A percentile compares a stretch with the other conserved stretches of the same genome.
phyloP scores from a whole-genome alignment of 64 coral and sea anemone genomes.

The Montipora capricornis region DNA sequence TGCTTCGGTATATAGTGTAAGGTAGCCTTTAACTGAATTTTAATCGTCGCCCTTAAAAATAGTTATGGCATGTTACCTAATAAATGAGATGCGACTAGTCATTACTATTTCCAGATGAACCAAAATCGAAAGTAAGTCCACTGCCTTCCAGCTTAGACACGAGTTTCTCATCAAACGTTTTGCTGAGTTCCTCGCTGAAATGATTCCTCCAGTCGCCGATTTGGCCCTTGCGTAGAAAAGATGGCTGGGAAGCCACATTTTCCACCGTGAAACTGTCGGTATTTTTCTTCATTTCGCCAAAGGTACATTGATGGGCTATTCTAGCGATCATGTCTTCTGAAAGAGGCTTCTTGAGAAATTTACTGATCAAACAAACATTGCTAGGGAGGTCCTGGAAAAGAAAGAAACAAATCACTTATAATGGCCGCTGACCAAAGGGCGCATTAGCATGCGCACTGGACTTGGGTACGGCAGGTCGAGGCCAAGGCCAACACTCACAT shows the following conservation, averaged over 20 bases:
- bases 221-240: slow-evolving; percentile 1
- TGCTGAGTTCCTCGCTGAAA: slow-evolving; percentile 9
- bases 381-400: slow-evolving; percentile 13
- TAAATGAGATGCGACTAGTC: no score
- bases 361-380: not conserved
- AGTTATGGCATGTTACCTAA: no score
- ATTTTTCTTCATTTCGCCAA: slow-evolving; percentile 17
- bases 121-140: slow-evolving; percentile 19
- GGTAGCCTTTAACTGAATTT: no score
- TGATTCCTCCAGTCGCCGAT: not conserved
- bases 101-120: no score
- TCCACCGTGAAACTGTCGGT: not conserved
- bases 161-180: not conserved
- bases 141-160: not conserved
- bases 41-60: no score
- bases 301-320: slow-evolving; percentile 35
- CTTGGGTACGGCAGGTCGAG: no score
- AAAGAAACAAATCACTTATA: not conserved
- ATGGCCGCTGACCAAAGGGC: no score
- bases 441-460: no score
- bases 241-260: not conserved
- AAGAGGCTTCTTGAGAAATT: slow-evolving; percentile 15
- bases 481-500: no score
- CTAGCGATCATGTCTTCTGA: not conserved
- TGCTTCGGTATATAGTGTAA: no score